Conservation (phyloP, 2,888 invertebrate species). For the Drosophila affinis region DNA sequence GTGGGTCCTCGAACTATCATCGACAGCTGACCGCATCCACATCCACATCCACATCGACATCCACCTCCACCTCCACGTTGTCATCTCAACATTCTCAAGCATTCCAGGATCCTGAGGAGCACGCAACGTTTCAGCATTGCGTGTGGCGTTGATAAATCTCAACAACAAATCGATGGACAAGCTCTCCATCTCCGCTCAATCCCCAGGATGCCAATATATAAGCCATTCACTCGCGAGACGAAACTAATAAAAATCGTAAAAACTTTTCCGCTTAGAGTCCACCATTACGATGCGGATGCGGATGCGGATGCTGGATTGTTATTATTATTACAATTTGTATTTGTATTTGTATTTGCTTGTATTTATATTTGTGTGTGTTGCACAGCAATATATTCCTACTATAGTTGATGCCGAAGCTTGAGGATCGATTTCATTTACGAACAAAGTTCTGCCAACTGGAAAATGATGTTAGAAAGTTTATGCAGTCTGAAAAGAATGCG, state of each 20-base stretch:
- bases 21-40: constrained; percentile 8
- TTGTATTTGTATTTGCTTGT: no score
- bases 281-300: constrained; percentile 34
- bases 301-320: constrained; percentile 29
- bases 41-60: background rate
- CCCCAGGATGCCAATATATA: constrained; percentile 57
- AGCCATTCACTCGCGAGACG: constrained; percentile 28
- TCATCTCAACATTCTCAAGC: no score
- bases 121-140: constrained; percentile 53
- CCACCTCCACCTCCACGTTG: background rate
- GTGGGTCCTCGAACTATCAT: constrained; percentile 5
- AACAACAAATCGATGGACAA: constrained; percentile 47
- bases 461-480: background rate
- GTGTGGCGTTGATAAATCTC: constrained; percentile 72
- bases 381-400: no score
- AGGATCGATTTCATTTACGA: constrained; percentile 20
- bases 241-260: constrained; percentile 58
- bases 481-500: no score
- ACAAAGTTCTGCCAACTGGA: background rate
- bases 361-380: no score
- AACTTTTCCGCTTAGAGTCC: constrained; percentile 66
- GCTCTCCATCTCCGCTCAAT: constrained; percentile 55
- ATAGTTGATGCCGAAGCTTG: background rate
- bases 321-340: constrained; percentile 52
- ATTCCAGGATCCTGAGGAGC: background rate